A percentile compares a stretch with the other conserved stretches of the same genome.
Conservation (phyloP, 2,113 vertebrate genomes). For the Heloderma charlesbogerti region DNA sequence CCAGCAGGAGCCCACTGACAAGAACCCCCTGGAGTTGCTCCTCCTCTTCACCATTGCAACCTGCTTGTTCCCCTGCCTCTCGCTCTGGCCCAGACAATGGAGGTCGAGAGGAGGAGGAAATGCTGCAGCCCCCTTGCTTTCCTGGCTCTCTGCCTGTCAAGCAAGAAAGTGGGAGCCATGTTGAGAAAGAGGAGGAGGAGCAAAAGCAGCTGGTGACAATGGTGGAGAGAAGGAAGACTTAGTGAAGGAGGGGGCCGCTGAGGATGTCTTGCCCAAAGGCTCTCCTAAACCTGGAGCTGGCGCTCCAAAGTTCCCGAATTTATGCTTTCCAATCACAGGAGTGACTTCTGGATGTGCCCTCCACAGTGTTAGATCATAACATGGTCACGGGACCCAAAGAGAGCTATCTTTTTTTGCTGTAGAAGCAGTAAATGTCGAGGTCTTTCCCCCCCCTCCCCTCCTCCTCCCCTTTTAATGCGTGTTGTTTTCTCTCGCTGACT, state of each 20-base stretch:
- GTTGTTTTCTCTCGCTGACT: conserved; percentile 84
- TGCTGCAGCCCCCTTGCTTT: not conserved
- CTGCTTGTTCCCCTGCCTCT: too few relatives aligned
- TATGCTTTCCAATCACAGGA: not conserved
- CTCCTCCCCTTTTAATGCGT: conserved; percentile 69
- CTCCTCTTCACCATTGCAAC: too few relatives aligned
- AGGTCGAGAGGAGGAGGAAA: too few relatives aligned
- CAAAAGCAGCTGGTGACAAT: too few relatives aligned
- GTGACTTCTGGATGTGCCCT: not conserved
- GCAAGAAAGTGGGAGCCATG: too few relatives aligned
- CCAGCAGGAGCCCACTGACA: too few relatives aligned
- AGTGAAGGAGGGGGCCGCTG: too few relatives aligned
- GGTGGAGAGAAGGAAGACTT: too few relatives aligned
- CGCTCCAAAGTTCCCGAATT: not conserved
- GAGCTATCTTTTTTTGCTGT: conserved; percentile 51
- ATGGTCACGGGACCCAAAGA: not conserved
- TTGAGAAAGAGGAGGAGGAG: too few relatives aligned
- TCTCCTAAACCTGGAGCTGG: not conserved
- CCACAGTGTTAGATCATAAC: not conserved
- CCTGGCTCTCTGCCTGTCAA: not conserved
- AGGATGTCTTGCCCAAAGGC: too few relatives aligned
- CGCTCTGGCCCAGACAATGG: too few relatives aligned
- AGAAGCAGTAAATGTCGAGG: conserved; percentile 56
- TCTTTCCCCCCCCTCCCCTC: not conserved
- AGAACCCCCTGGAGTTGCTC: too few relatives aligned